phyloP scores from a whole-genome alignment of 2,113 vertebrate species.

The Anas platyrhynchos region DNA sequence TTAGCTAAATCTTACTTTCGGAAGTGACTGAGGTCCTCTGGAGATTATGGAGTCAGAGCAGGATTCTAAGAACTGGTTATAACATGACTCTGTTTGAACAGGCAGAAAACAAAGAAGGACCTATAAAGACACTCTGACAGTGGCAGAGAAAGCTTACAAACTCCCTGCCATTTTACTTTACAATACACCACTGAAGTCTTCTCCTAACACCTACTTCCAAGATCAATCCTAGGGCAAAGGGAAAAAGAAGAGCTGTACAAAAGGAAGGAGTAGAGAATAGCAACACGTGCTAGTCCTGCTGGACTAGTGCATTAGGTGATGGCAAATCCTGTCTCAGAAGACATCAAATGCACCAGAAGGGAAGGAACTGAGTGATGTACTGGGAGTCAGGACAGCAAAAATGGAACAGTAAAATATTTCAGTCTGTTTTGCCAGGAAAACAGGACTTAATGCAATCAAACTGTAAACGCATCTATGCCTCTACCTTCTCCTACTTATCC shows the following conservation, averaged over 20 bases:
- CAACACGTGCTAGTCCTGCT: background rate
- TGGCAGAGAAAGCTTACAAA: background rate
- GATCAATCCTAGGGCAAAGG: background rate
- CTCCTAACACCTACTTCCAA: background rate
- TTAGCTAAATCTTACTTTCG: background rate
- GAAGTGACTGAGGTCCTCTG: background rate
- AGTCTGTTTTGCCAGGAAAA: background rate
- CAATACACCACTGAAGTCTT: background rate
- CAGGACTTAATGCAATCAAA: background rate
- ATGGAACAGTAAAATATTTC: background rate
- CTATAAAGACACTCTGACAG: accelerated
- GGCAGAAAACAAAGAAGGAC: background rate
- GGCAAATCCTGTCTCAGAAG: background rate
- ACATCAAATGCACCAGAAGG: background rate
- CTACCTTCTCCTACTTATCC: background rate
- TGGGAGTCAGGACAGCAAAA: background rate
- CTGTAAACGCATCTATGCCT: background rate
- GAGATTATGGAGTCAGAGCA: background rate
- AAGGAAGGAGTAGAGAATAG: background rate
- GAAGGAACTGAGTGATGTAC: background rate
- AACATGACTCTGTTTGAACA: background rate
- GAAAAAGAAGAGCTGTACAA: background rate
- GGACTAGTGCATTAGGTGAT: background rate
- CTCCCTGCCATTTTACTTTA: background rate
- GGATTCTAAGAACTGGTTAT: background rate